phyloP scores from a whole-genome alignment of 2,888 invertebrate genomes.

The Anoplius nigerrimus region DNA sequence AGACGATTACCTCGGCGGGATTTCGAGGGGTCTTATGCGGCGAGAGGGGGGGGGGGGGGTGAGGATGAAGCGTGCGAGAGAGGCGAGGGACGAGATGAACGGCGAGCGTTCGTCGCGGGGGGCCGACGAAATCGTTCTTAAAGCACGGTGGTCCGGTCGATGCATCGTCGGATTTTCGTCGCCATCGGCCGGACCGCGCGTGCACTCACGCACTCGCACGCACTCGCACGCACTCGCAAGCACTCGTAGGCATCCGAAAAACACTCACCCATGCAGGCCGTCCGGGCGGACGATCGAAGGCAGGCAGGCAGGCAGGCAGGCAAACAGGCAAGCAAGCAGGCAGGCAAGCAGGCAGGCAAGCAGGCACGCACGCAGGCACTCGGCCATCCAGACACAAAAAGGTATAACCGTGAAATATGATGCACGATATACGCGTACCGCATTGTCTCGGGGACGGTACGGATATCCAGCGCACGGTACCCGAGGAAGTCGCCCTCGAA shows the following conservation, averaged over 20 bases:
- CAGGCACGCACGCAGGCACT: slow-evolving; percentile 29
- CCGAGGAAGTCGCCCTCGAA: slow-evolving; percentile 52
- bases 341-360: too few species aligned
- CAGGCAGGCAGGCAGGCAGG: too few species aligned
- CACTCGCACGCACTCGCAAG: slow-evolving; percentile 3
- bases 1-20: too few species aligned
- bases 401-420: slow-evolving; percentile 68
- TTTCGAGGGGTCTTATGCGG: too few species aligned
- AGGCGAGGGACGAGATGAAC: too few species aligned
- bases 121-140: slow-evolving; percentile 43
- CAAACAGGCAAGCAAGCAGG: too few species aligned
- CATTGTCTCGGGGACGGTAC: slow-evolving; percentile 62
- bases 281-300: too few species aligned
- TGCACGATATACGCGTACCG: slow-evolving; percentile 60
- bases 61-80: too few species aligned
- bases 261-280: too few species aligned
- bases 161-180: slow-evolving; percentile 46
- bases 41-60: too few species aligned
- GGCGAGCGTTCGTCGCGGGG: slow-evolving; percentile 44
- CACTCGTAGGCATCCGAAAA: too few species aligned
- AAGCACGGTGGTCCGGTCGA: slow-evolving; percentile 49
- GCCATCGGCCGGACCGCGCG: slow-evolving; percentile 33
- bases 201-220: not conserved
- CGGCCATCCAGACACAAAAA: slow-evolving; percentile 35
- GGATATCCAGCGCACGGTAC: slow-evolving; percentile 38